Conservation (phyloP, 2,797 vertebrate species). For the Argentina silus region DNA sequence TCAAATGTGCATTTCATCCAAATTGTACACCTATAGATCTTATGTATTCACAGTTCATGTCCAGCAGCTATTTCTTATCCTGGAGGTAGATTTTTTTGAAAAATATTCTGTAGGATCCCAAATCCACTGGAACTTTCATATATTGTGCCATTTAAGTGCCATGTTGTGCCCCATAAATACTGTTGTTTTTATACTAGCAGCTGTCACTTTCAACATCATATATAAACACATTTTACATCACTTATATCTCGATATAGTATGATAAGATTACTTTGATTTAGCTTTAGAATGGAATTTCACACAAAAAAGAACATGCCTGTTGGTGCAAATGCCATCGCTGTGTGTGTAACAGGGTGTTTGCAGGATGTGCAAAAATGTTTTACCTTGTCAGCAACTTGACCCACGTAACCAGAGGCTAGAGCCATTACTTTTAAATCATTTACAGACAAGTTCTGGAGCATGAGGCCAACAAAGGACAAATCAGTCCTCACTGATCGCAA, state of each 20-base stretch:
- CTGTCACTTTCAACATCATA: neutral
- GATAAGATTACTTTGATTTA: conserved; percentile 24
- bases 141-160: conserved; percentile 15
- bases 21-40: neutral
- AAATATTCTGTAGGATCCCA: neutral
- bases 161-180: neutral
- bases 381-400: conserved; percentile 36
- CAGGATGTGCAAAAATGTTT: conserved; percentile 20
- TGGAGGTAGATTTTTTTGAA: conserved; percentile 44
- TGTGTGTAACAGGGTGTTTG: conserved; percentile 29
- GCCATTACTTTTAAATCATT: conserved; percentile 24
- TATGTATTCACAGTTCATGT: neutral
- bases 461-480: neutral
- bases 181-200: neutral
- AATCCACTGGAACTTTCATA: neutral
- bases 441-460: neutral
- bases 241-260: conserved; percentile 20
- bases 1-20: neutral
- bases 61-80: neutral
- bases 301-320: conserved; percentile 7
- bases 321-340: neutral
- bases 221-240: neutral
- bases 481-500: conserved; percentile 12
- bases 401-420: neutral
- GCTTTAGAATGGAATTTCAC: conserved; percentile 25